Evolutionary conservation across 2,113 vertebrate species (phyloP).

Genomic region (Nesospiza acunhae): DNA sequence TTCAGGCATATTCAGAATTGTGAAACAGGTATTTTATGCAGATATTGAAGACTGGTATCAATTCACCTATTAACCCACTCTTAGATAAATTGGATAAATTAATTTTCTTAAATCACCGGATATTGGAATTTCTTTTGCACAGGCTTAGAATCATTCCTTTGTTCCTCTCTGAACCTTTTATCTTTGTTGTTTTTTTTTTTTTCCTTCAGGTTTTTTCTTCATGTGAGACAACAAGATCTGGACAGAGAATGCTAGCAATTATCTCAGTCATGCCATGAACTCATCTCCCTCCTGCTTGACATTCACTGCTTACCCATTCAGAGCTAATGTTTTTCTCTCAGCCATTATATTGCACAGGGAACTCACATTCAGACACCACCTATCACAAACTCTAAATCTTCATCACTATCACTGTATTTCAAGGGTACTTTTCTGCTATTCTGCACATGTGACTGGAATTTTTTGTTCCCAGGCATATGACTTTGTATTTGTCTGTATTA

Average conservation of each 20-base stretch:
- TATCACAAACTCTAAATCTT: constrained; percentile 33
- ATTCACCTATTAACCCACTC: background rate
- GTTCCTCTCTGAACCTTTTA: background rate
- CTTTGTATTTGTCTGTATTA: background rate
- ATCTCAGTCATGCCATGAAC: constrained; percentile 37
- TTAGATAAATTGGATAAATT: background rate
- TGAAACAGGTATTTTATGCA: background rate
- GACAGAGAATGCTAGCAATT: constrained; percentile 17
- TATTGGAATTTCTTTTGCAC: background rate
- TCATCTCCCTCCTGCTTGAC: constrained; percentile 36
- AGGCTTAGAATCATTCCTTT: background rate
- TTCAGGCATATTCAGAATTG: background rate
- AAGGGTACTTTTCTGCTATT: constrained; percentile 29
- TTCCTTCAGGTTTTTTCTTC: background rate
- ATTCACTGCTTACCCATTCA: constrained; percentile 55
- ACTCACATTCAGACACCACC: constrained; percentile 15
- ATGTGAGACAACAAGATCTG: constrained; percentile 2
- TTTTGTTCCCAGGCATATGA: constrained; percentile 19
- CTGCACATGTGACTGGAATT: background rate
- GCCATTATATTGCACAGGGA: background rate
- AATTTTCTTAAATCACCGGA: background rate
- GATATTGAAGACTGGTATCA: background rate
- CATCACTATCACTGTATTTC: constrained; percentile 16
- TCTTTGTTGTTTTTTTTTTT: background rate
- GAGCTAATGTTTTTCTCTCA: constrained; percentile 41